Evolutionary conservation across 1,140 invertebrate species (phyloP).

Genomic region (Tyrophagus putrescentiae): DNA sequence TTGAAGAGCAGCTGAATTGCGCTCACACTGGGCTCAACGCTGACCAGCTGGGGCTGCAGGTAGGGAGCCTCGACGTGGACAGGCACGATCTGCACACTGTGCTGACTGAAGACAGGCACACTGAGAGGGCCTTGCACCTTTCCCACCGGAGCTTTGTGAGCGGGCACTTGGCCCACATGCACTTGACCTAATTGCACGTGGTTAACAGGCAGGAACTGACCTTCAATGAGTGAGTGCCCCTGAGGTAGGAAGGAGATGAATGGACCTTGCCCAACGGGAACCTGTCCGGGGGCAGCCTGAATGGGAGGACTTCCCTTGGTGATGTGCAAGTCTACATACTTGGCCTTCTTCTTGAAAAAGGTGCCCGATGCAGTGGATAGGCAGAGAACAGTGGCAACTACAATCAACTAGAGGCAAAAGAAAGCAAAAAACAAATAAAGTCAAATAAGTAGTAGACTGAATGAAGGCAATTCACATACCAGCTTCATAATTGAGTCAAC

Average conservation of each 20-base stretch:
- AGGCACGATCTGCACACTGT: background rate
- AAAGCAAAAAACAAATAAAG: too few species aligned
- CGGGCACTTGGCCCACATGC: background rate
- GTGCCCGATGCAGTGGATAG: background rate
- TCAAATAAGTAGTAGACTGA: background rate
- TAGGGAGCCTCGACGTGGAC: background rate
- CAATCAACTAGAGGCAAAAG: too few species aligned
- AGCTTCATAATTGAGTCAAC: conserved; percentile 4
- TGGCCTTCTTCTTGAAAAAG: conserved; percentile 4
- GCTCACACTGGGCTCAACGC: background rate
- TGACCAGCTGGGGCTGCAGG: background rate
- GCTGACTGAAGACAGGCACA: background rate
- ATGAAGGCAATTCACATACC: background rate
- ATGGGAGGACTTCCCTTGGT: background rate
- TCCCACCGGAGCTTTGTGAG: background rate
- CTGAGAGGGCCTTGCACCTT: background rate
- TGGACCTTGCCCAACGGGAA: background rate
- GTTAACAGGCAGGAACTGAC: background rate
- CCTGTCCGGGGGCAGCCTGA: background rate
- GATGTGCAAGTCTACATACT: background rate
- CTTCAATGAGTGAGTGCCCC: background rate
- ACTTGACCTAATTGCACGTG: conserved; percentile 2
- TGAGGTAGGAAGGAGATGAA: background rate
- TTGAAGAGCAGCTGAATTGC: conserved; percentile 14
- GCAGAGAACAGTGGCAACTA: background rate